Percentiles rank a stretch among this genome's conserved stretches.
phyloP scores from a whole-genome alignment of 2,797 vertebrate genomes.

The Valencia hispanica region DNA sequence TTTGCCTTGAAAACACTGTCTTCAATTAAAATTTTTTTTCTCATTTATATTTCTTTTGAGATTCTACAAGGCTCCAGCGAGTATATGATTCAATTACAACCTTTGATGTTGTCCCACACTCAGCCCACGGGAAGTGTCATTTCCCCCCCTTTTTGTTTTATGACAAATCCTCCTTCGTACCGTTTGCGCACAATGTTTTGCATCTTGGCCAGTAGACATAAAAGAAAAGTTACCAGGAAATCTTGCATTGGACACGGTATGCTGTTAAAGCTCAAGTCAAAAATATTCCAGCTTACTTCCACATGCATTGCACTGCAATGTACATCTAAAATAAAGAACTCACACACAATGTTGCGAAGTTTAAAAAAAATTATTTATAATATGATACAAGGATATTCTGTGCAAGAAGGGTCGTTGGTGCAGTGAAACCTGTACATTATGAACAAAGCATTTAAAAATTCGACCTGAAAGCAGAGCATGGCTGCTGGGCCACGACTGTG shows the following conservation, averaged over 20 bases:
- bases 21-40: constrained; percentile 31
- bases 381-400: constrained; percentile 99
- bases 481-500: constrained; percentile 69
- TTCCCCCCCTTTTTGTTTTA: neutral
- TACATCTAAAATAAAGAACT: constrained; percentile 34
- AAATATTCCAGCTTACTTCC: neutral
- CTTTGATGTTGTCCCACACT: constrained; percentile 30
- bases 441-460: constrained; percentile 78
- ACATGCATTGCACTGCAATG: neutral
- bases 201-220: neutral
- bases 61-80: constrained; percentile 18
- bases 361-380: constrained; percentile 94
- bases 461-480: constrained; percentile 76
- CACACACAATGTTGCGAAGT: constrained; percentile 63
- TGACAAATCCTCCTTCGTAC: neutral
- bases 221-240: neutral
- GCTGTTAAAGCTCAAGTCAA: no score
- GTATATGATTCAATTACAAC: constrained; percentile 58
- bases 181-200: neutral
- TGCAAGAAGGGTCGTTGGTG: constrained; percentile 92
- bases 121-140: constrained; percentile 10
- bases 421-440: constrained; percentile 88
- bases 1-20: neutral
- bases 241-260: neutral
- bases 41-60: constrained; percentile 47